Evolutionary conservation across 2,797 vertebrate genomes (phyloP).

Genomic region (Sarcoramphus papa): DNA sequence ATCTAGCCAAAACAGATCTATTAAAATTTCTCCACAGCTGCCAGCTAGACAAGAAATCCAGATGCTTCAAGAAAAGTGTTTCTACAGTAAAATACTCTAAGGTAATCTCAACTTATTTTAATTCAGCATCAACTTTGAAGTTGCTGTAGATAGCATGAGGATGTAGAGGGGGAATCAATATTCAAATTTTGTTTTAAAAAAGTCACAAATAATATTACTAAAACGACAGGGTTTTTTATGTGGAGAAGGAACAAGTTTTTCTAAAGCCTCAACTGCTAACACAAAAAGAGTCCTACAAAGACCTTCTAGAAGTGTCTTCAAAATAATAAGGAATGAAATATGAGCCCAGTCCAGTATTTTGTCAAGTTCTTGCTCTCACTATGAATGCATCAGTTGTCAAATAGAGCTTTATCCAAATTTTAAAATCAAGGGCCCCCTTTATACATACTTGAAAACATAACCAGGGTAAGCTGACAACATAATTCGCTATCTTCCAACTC

Average conservation of each 20-base stretch:
- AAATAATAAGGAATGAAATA: background rate
- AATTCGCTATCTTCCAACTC: background rate
- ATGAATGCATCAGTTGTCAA: background rate
- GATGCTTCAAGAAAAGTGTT: background rate
- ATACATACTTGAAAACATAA: background rate
- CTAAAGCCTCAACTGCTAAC: background rate
- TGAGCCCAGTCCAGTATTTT: background rate
- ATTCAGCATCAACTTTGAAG: background rate
- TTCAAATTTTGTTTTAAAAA: background rate
- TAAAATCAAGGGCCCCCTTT: background rate
- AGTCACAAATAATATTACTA: background rate
- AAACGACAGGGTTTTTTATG: accelerated
- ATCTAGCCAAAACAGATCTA: background rate
- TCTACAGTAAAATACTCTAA: background rate
- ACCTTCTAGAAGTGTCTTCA: background rate
- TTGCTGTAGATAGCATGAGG: background rate
- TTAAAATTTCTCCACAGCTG: background rate
- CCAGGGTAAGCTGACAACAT: background rate
- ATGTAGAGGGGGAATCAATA: background rate
- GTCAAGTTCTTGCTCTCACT: background rate
- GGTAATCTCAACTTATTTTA: background rate
- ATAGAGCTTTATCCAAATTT: background rate
- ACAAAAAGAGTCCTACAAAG: background rate
- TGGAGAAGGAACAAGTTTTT: background rate
- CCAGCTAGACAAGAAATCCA: background rate